Conservation (phyloP, 2,888 invertebrate species). For the Aleiodes alternator region DNA sequence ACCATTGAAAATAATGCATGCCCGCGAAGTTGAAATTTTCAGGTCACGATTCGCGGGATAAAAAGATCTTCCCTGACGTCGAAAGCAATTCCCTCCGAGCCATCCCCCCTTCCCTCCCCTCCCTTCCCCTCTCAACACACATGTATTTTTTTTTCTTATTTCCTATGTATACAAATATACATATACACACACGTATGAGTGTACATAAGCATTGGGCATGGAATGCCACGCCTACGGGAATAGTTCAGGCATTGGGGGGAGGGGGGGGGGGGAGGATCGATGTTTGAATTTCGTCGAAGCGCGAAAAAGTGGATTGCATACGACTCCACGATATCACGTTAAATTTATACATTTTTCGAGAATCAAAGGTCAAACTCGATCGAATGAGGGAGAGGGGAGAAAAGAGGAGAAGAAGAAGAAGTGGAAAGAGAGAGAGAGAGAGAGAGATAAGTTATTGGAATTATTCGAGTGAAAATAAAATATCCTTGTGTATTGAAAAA, state of each 20-base stretch:
- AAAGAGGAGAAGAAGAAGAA: no score
- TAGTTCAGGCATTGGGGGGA: conserved; percentile 28
- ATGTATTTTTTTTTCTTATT: conserved; percentile 3
- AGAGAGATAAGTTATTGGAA: background rate
- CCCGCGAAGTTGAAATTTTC: conserved; percentile 48
- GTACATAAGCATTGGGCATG: conserved; percentile 35
- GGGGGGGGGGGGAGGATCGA: no score
- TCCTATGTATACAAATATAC: conserved; percentile 25
- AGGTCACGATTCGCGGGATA: conserved; percentile 47
- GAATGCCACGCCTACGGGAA: conserved; percentile 38
- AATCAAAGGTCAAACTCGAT: conserved; percentile 9
- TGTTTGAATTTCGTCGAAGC: conserved; percentile 37
- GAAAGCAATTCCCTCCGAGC: conserved; percentile 47
- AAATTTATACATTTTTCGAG: conserved; percentile 33
- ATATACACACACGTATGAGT: conserved; percentile 19
- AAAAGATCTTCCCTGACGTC: conserved; percentile 47
- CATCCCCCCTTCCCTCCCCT: background rate
- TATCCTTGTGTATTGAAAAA: no score
- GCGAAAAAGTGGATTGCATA: conserved; percentile 42
- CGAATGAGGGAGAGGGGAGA: background rate
- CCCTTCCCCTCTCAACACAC: background rate
- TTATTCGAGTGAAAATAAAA: no score
- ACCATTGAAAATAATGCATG: conserved; percentile 47
- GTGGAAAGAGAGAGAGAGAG: background rate
- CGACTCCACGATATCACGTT: conserved; percentile 18